These are phyloP conservation scores for Mesorhabditis belari DNA, from an alignment of 2,888 invertebrate genomes.

Conservation along the genomic window DNA sequence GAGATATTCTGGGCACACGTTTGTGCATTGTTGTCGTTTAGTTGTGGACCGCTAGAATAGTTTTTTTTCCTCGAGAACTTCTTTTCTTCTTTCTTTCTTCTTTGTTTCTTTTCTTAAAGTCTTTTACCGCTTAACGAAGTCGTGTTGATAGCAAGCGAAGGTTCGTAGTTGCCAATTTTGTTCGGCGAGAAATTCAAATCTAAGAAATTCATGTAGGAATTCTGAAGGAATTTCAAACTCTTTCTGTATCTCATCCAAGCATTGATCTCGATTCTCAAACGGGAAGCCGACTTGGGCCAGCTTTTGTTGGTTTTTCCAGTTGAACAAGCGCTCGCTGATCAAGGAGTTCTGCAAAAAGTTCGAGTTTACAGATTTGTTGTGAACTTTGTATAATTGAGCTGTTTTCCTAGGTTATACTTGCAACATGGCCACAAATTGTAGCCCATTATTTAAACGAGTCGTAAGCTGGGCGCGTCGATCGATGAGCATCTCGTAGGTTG, in stretches of 20 bases:
- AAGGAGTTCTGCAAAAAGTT: slow-evolving; percentile 40
- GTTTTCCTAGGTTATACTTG: too few species aligned
- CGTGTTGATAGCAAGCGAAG: slow-evolving; percentile 49
- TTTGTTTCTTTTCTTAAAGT: slow-evolving; percentile 58
- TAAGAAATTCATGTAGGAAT: slow-evolving; percentile 13
- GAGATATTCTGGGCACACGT: slow-evolving; percentile 11
- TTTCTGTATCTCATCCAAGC: slow-evolving; percentile 49
- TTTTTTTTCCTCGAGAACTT: background rate
- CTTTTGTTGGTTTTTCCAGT: slow-evolving; percentile 53
- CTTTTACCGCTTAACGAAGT: slow-evolving; percentile 43
- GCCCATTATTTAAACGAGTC: slow-evolving; percentile 43
- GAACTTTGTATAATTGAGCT: too few species aligned
- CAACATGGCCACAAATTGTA: slow-evolving; percentile 34
- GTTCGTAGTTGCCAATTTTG: slow-evolving; percentile 52
- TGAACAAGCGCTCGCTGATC: slow-evolving; percentile 42
- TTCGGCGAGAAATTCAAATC: slow-evolving; percentile 52
- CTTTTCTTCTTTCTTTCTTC: slow-evolving; percentile 55
- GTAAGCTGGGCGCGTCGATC: slow-evolving; percentile 27
- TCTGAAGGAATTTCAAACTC: slow-evolving; percentile 31
- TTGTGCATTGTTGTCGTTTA: slow-evolving; percentile 46
- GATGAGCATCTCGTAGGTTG: slow-evolving; percentile 34
- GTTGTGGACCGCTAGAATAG: slow-evolving; percentile 19
- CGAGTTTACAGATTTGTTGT: background rate
- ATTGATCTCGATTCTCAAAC: slow-evolving; percentile 45
- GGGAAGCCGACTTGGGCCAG: slow-evolving; percentile 51